phyloP scores from a whole-genome alignment of 1,140 invertebrate genomes.

The Pogonomyrmex barbatus region DNA sequence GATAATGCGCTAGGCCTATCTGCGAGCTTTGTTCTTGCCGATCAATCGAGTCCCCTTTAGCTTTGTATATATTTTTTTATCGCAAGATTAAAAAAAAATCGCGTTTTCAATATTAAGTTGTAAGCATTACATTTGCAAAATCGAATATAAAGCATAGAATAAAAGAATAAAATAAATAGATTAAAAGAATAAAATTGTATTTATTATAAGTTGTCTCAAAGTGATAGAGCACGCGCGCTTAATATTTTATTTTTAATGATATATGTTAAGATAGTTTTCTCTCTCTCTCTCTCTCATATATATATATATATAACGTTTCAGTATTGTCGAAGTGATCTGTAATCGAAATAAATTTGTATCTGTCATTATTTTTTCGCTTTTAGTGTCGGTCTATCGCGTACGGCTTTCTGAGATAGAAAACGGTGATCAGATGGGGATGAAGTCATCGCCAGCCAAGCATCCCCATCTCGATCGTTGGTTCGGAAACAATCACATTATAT shows the following conservation, averaged over 20 bases:
- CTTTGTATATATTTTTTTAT: conserved; percentile 18
- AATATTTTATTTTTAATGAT: neutral
- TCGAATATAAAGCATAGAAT: neutral
- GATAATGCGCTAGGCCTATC: conserved; percentile 73
- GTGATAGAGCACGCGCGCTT: neutral
- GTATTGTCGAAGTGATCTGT: neutral
- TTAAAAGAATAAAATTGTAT: neutral
- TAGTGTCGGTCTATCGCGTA: conserved; percentile 17
- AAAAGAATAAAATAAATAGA: neutral
- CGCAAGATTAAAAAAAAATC: neutral
- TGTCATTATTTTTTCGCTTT: conserved; percentile 28
- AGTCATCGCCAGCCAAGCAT: conserved; percentile 81
- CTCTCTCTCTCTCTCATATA: neutral
- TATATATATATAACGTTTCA: neutral
- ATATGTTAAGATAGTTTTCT: neutral
- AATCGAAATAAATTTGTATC: conserved; percentile 35
- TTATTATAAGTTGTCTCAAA: neutral
- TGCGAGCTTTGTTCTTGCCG: conserved; percentile 78
- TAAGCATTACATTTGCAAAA: neutral
- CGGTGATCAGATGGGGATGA: conserved; percentile 81
- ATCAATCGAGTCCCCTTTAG: conserved; percentile 58
- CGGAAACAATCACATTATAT: conserved; percentile 86
- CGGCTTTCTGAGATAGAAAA: conserved; percentile 65
- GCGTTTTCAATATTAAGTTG: conserved; percentile 7
- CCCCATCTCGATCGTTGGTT: conserved; percentile 77